Evolutionary conservation across 2,113 vertebrate genomes (phyloP).

Genomic region (Takifugu bimaculatus): DNA sequence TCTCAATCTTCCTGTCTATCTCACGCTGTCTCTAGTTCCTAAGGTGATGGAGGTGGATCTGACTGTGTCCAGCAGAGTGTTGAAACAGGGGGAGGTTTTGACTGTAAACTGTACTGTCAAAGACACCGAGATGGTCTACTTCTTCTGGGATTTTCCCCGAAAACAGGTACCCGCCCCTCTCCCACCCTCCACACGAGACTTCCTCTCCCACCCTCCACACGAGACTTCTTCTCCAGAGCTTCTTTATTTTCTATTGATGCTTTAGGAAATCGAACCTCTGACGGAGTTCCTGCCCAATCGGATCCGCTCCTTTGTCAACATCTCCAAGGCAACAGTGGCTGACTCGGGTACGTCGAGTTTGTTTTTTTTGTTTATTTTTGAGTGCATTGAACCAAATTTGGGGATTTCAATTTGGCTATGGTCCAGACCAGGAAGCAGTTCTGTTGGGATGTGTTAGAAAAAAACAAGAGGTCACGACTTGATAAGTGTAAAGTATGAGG

Average conservation of each 20-base stretch:
- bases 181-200: not conserved
- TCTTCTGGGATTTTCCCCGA: constrained; percentile 85
- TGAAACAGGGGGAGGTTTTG: constrained; percentile 83
- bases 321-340: constrained; percentile 71
- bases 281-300: constrained; percentile 75
- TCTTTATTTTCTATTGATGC: constrained; percentile 37
- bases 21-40: constrained; percentile 66
- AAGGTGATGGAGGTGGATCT: constrained; percentile 79
- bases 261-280: constrained; percentile 74
- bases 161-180: constrained; percentile 70
- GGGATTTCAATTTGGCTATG: no score
- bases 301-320: constrained; percentile 84
- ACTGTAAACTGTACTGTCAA: constrained; percentile 84
- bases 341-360: constrained; percentile 75
- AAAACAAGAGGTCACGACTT: not conserved
- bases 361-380: not conserved
- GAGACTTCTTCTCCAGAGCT: constrained; percentile 43
- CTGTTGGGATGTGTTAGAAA: not conserved
- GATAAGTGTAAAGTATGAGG: no score
- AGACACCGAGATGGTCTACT: constrained; percentile 80
- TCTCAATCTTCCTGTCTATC: not conserved
- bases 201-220: not conserved
- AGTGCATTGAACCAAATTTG: no score
- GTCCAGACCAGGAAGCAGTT: no score
- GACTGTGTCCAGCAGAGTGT: constrained; percentile 74